Percentiles rank a stretch among this genome's conserved stretches.
These are phyloP conservation scores for Trissolcus japonicus DNA, from an alignment of 2,888 invertebrate genomes.

Conservation along the genomic window DNA sequence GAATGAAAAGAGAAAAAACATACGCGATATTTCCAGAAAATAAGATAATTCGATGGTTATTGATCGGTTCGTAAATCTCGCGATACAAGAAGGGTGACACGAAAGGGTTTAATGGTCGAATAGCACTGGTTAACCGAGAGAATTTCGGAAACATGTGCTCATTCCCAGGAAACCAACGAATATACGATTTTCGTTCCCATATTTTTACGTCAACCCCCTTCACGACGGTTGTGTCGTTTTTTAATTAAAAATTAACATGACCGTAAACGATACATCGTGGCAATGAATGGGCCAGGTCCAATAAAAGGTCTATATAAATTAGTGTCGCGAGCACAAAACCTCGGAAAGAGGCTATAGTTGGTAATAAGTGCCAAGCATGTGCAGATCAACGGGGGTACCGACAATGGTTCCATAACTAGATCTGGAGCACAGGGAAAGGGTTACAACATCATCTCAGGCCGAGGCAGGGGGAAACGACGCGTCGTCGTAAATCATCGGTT, in stretches of 20 bases:
- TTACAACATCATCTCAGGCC: conserved; percentile 50
- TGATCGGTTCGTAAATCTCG: not conserved
- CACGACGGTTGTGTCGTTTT: conserved; percentile 31
- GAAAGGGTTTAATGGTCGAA: too few relatives aligned
- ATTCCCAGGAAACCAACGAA: conserved; percentile 38
- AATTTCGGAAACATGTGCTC: not conserved
- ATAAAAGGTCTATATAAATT: conserved; percentile 52
- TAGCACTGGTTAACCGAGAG: too few relatives aligned
- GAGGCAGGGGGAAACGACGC: conserved; percentile 49
- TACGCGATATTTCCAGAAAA: too few relatives aligned
- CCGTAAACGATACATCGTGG: conserved; percentile 30
- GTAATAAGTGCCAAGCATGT: conserved; percentile 67
- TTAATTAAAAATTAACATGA: conserved; percentile 54
- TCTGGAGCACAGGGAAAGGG: conserved; percentile 67
- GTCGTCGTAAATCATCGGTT: conserved; percentile 75
- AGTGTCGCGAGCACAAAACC: conserved; percentile 48
- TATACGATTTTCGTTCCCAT: conserved; percentile 8
- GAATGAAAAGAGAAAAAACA: too few relatives aligned
- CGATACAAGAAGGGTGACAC: conserved; percentile 1
- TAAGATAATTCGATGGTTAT: not conserved
- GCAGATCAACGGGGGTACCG: conserved; percentile 62
- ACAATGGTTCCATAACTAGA: conserved; percentile 69
- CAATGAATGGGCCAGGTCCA: conserved; percentile 24
- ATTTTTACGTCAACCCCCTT: conserved; percentile 27
- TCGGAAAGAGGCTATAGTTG: conserved; percentile 51